A percentile compares a stretch with the other conserved stretches of the same genome.
These are phyloP conservation scores for Gymnothorax javanicus DNA, from an alignment of 2,797 vertebrate genomes.

Conservation along the genomic window DNA sequence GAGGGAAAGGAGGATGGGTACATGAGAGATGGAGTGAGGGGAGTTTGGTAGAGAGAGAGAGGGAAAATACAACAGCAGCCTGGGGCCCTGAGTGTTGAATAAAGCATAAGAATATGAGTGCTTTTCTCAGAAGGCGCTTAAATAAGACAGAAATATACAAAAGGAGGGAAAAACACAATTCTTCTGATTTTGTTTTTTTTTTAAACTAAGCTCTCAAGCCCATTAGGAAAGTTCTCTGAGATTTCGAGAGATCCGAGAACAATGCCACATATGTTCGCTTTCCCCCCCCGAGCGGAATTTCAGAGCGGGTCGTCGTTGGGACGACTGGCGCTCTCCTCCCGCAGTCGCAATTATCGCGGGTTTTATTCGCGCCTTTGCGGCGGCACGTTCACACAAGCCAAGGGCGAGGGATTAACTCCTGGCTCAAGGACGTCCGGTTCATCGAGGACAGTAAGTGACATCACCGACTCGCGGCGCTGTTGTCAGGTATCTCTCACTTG, in stretches of 20 bases:
- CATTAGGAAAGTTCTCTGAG: conserved; percentile 26
- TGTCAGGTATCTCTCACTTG: conserved; percentile 43
- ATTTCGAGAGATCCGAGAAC: not conserved
- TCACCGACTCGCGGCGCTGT: conserved; percentile 50
- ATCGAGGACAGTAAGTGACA: conserved; percentile 56
- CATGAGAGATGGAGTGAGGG: not conserved
- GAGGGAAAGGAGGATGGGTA: not conserved
- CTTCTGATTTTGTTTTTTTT: conserved; percentile 24
- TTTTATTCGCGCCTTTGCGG: conserved; percentile 26
- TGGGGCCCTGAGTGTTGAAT: conserved; percentile 31
- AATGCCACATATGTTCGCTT: not conserved
- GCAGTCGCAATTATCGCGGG: conserved; percentile 18
- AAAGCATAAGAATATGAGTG: conserved; percentile 37
- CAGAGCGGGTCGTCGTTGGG: not conserved
- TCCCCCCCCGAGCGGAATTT: not conserved
- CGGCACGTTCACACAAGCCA: conserved; percentile 34
- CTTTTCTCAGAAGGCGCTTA: conserved; percentile 13
- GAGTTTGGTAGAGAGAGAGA: not conserved
- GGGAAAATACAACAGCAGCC: conserved; percentile 2
- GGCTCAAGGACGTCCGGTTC: conserved; percentile 59
- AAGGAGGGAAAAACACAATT: not conserved
- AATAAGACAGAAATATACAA: conserved; percentile 22
- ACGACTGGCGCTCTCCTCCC: not conserved
- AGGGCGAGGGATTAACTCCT: conserved; percentile 42
- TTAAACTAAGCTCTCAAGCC: not conserved